A percentile compares a stretch with the other conserved stretches of the same genome.
Conservation (phyloP, 2,797 vertebrate species). For the Falco novaeseelandiae region DNA sequence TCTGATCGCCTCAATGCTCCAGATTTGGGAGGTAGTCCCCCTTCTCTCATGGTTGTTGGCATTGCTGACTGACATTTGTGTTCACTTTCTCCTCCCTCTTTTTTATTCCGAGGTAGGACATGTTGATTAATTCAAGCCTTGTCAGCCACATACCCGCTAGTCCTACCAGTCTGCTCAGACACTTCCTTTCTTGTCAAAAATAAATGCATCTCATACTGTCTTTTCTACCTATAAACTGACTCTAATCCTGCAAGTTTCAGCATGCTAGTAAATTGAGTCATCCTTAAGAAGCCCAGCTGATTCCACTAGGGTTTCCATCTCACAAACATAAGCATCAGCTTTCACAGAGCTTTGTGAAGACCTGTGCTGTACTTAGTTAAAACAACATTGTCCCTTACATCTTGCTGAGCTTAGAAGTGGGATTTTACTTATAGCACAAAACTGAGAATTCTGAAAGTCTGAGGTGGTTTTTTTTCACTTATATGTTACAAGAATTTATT, state of each 20-base stretch:
- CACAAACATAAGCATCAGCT: neutral
- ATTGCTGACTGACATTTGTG: neutral
- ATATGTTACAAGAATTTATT: neutral
- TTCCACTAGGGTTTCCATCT: neutral
- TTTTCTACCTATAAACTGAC: neutral
- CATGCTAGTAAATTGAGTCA: neutral
- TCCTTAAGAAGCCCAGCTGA: neutral
- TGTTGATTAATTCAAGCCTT: neutral
- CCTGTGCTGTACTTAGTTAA: neutral
- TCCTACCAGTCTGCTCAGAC: neutral
- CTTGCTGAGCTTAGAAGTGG: neutral
- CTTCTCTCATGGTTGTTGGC: neutral
- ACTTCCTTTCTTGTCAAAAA: neutral
- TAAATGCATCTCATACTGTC: neutral
- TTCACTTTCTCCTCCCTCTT: neutral
- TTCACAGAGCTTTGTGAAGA: neutral
- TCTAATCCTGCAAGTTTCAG: neutral
- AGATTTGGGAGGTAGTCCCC: neutral
- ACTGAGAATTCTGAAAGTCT: neutral
- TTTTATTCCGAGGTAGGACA: neutral
- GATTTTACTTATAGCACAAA: neutral
- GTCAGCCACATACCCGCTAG: neutral
- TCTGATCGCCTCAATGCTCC: accelerated
- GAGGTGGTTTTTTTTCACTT: neutral
- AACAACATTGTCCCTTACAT: neutral